A percentile compares a stretch with the other conserved stretches of the same genome.
phyloP scores from a whole-genome alignment of 2,888 invertebrate genomes.

The Drosophila kanekoi region DNA sequence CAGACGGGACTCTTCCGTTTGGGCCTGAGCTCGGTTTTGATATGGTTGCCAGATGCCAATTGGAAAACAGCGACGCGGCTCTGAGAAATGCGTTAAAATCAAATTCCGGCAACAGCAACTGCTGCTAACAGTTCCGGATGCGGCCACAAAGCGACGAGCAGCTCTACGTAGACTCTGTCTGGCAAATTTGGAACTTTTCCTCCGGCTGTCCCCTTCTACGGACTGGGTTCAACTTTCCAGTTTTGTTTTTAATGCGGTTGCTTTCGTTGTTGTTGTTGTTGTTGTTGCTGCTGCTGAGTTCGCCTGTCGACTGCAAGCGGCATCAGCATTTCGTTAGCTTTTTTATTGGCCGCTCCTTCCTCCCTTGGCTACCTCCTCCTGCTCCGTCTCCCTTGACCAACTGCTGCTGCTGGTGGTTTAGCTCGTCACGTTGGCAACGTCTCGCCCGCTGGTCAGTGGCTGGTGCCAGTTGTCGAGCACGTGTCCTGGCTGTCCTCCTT shows the following conservation, averaged over 20 bases:
- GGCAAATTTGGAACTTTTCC: constrained; percentile 65
- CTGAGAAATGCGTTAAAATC: constrained; percentile 63
- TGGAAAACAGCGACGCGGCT: constrained; percentile 30
- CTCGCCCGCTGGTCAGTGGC: constrained; percentile 27
- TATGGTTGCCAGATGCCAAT: constrained; percentile 37
- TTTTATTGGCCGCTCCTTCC: constrained; percentile 57
- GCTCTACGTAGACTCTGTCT: constrained; percentile 52
- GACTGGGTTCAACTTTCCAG: constrained; percentile 53
- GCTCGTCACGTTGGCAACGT: constrained; percentile 38
- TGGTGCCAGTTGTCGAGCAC: constrained; percentile 42
- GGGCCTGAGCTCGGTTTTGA: constrained; percentile 24
- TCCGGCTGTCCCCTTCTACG: constrained; percentile 5
- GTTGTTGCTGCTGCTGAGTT: constrained; percentile 27
- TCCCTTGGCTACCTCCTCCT: not conserved
- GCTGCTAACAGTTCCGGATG: constrained; percentile 60
- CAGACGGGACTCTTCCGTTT: constrained; percentile 25
- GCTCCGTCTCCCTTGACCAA: constrained; percentile 8
- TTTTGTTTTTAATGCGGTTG: constrained; percentile 67
- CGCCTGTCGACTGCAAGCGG: constrained; percentile 50
- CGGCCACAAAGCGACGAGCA: constrained; percentile 37
- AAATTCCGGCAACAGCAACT: constrained; percentile 55
- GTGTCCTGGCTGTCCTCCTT: constrained; percentile 39
- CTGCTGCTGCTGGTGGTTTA: constrained; percentile 32
- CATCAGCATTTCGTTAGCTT: constrained; percentile 65
- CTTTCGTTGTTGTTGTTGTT: constrained; percentile 32